Base-by-base conservation (phyloP, 2,797 vertebrate species). In the Pempheris klunzingeri region DNA sequence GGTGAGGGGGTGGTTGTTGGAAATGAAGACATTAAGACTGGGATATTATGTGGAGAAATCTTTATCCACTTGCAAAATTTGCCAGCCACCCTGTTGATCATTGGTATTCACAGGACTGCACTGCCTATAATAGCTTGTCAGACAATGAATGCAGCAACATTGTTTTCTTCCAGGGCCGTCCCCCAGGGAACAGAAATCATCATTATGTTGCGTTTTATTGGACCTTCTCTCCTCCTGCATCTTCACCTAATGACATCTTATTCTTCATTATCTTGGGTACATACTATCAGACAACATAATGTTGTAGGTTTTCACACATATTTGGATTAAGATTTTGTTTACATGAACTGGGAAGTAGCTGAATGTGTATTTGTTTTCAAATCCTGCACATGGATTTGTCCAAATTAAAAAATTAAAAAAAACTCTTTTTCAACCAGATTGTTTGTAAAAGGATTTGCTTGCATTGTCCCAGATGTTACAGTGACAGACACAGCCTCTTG, bases 91-190 rank as follows among this genome's bases (percentile, higher is more conserved):
- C 47, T n/a, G 47, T 68, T 67, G 74, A 82, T 91, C 76, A 88
- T 91, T 92, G 86, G 88, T 86, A 93, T 93, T 93, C 91, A 82
- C 70, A 70, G 63, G 62, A 66, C 83, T 20, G 41, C 41, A 2
- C 61, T 32, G 82, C 71, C 82, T 71, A 41, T 88, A 90, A 89
- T 86, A 81, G 79, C 81, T 79, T 90, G 88, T 86, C 86, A 74
- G 75, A 85, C 81, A 86, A 92, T 92, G 88, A 90, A 90, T 80
- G 74, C 83, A 79, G 69, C 74, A 85, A 77, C 73, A 76, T 74
- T 78, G 84, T 81, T 85, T 71, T 66, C 53, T 36, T 11, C 12
- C 49, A 79, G 54, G 67, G 55, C 52, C n/a, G 12, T 61, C 75
- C 71, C 57, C 82, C 64, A n/a, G 85, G 87, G 89, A 87, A 76